A percentile compares a stretch with the other conserved stretches of the same genome.
Evolutionary conservation across 2,113 vertebrate genomes (phyloP).

Genomic region (Hyaena hyaena): DNA sequence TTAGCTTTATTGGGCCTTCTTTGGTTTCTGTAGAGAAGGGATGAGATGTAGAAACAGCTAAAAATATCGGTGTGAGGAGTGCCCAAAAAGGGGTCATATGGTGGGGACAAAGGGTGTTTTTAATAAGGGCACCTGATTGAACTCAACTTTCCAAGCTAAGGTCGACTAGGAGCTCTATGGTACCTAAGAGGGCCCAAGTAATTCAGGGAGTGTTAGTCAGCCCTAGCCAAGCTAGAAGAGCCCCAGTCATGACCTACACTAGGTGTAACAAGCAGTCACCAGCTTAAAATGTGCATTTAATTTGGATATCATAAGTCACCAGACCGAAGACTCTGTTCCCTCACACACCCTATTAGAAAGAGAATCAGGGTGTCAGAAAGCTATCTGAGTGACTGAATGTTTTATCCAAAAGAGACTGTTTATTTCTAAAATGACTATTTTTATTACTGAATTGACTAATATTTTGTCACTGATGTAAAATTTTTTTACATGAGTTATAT

Average conservation of each 20-base stretch:
- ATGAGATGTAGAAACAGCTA: background rate
- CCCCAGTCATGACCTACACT: background rate
- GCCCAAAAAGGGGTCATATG: background rate
- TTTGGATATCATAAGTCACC: background rate
- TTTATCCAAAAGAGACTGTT: background rate
- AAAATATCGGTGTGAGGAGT: background rate
- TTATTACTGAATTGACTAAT: background rate
- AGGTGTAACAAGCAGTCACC: background rate
- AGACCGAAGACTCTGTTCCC: background rate
- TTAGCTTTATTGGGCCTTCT: background rate
- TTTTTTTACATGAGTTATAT: background rate
- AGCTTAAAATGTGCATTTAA: background rate
- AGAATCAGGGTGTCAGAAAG: background rate
- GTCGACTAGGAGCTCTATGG: background rate
- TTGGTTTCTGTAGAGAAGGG: background rate
- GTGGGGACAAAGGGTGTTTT: background rate
- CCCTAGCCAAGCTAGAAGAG: background rate
- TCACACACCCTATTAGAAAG: background rate
- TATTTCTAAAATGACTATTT: background rate
- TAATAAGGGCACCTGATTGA: background rate
- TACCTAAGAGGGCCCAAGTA: background rate
- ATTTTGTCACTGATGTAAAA: background rate
- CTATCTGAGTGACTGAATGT: background rate
- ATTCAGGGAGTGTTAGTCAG: background rate
- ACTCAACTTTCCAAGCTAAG: background rate